Conservation (phyloP, 2,888 invertebrate species). For the Cheilosia vernalis region DNA sequence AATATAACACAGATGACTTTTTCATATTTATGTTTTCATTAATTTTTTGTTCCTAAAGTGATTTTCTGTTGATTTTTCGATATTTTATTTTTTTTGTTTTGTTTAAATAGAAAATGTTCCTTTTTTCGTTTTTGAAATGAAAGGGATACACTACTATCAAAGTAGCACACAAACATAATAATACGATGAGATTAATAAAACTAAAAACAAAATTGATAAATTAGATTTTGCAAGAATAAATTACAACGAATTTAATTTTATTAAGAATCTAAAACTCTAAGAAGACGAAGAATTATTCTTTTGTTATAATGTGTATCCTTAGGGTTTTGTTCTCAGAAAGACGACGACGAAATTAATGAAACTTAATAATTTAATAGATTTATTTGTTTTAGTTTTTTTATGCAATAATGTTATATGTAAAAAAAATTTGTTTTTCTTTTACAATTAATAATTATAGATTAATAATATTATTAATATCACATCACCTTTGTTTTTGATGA, state of each 20-base stretch:
- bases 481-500: slow-evolving; percentile 82
- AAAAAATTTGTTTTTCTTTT: slow-evolving; percentile 67
- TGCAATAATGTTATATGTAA: slow-evolving; percentile 74
- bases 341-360: slow-evolving; percentile 71
- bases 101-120: slow-evolving; percentile 46
- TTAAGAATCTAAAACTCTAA: slow-evolving; percentile 36
- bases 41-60: slow-evolving; percentile 69
- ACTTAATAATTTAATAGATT: slow-evolving; percentile 73
- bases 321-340: slow-evolving; percentile 67
- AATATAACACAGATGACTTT: slow-evolving; percentile 84
- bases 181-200: slow-evolving; percentile 63
- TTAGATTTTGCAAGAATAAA: slow-evolving; percentile 64
- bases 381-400: slow-evolving; percentile 67
- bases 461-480: slow-evolving; percentile 81
- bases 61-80: slow-evolving; percentile 58
- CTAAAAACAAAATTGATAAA: slow-evolving; percentile 40
- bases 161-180: slow-evolving; percentile 69
- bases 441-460: slow-evolving; percentile 72
- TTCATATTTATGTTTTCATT: slow-evolving; percentile 78
- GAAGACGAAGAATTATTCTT: slow-evolving; percentile 51
- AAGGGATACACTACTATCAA: slow-evolving; percentile 58
- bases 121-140: slow-evolving; percentile 30
- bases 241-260: slow-evolving; percentile 60
- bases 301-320: slow-evolving; percentile 74
- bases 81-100: slow-evolving; percentile 39